A percentile compares a stretch with the other conserved stretches of the same genome.
These are phyloP conservation scores for Garrulus glandarius DNA, from an alignment of 2,797 vertebrate genomes.

Conservation along the genomic window DNA sequence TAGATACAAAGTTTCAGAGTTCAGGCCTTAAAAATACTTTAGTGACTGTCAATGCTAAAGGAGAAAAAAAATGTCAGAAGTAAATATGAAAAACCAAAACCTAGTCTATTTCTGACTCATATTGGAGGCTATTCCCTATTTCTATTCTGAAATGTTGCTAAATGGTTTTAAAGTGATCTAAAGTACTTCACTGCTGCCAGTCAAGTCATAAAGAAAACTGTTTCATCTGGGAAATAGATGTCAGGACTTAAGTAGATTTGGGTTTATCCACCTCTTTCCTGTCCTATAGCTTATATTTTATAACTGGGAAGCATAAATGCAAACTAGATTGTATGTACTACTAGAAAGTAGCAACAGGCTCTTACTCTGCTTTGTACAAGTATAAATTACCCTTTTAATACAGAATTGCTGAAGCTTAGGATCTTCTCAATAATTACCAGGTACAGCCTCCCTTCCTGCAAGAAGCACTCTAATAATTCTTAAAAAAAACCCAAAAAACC, in stretches of 20 bases:
- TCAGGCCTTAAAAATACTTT: neutral
- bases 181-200: neutral
- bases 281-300: neutral
- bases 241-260: neutral
- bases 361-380: neutral
- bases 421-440: neutral
- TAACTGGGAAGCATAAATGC: neutral
- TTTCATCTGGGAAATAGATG: neutral
- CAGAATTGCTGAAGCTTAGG: neutral
- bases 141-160: neutral
- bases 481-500: fast-evolving
- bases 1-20: neutral
- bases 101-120: neutral
- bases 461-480: neutral
- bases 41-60: neutral
- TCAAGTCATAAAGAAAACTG: neutral
- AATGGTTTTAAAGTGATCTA: neutral
- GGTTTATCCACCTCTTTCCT: neutral
- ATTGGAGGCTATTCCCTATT: neutral
- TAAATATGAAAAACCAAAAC: neutral
- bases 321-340: neutral
- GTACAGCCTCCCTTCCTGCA: neutral
- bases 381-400: neutral
- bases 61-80: neutral
- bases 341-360: neutral